phyloP scores from a whole-genome alignment of 1,140 invertebrate species.

The Ips typographus region DNA sequence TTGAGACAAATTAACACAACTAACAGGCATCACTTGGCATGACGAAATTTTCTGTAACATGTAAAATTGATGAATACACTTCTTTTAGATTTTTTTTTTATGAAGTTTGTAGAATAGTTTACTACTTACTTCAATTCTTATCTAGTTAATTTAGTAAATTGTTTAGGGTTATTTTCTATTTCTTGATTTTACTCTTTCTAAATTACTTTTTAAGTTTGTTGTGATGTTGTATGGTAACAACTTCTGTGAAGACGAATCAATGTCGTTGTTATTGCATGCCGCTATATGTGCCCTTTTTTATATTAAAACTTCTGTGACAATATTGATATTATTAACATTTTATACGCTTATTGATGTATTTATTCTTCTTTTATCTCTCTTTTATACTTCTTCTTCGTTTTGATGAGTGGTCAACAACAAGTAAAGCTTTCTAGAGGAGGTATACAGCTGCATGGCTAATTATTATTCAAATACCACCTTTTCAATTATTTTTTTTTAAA shows the following conservation, averaged over 20 bases:
- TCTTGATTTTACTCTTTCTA: no score
- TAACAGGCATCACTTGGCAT: conserved; percentile 32
- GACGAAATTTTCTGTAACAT: conserved; percentile 11
- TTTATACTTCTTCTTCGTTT: conserved; percentile 37
- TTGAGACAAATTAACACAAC: neutral
- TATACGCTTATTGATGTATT: conserved; percentile 37
- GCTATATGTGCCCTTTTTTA: conserved; percentile 45
- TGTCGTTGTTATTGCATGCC: conserved; percentile 39
- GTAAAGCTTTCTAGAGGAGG: conserved; percentile 31
- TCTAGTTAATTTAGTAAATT: no score
- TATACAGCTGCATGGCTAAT: no score
- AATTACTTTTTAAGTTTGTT: no score
- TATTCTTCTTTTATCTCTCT: conserved; percentile 31
- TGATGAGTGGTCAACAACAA: conserved; percentile 48
- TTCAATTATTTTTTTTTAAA: neutral
- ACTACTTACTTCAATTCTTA: no score
- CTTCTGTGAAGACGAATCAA: no score
- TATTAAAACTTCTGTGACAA: conserved; percentile 19
- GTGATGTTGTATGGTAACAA: neutral
- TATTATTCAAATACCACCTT: no score
- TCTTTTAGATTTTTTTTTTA: no score
- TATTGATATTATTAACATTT: conserved; percentile 23
- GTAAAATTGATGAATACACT: no score
- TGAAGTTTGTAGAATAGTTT: no score
- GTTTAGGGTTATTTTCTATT: no score